Evolutionary conservation across 2,797 vertebrate species (phyloP), one percentile per base, ranked within the genome.

Genomic region (Halcyon badia): DNA sequence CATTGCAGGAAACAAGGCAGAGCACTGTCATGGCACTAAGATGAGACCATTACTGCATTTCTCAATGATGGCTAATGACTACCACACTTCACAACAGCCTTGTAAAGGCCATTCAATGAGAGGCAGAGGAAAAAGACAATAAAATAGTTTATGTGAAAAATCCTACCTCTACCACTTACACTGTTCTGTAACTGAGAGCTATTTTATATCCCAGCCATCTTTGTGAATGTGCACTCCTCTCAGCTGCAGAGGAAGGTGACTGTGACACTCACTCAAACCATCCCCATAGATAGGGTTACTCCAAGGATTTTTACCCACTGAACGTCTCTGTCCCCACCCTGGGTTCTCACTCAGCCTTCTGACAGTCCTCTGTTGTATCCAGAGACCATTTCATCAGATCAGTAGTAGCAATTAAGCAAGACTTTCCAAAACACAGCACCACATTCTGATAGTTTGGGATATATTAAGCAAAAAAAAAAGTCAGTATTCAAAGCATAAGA

Each of bases 1-100:
- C 0, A 0, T 24, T 61, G 52, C 46, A 31, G 26, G 37, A 87
- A 69, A 6, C 28, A 4, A 76, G 12, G 8, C 0, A 2, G 28
- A 58, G 9, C 25, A 78, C 28, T 25, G 14, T 78, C 30, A 41
- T 51, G 39, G 39, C 39, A 33, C 30, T 66, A n/a, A 52, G 5
- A 46, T 41, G 41, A 44, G 42, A 58, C 6, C 20, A 35, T 30
- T 14, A 66, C 13, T 54, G 10, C 19, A 12, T 73, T 87, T 87
- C 31, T 89, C 28, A 39, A 0, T 49, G 39, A 61, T 57, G 57
- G 25, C 8, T 35, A 94, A 30, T 9, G 49, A 30, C 21, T 44
- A 14, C 6, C 7, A 5, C 10, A 16, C 57, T 85, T 83, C 64
- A 90, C 26, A 73, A 31, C 3, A 89, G 26, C 14, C 7, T 66